Evolutionary conservation across 2,888 invertebrate species (phyloP).

Genomic region (Ophion costatus): DNA sequence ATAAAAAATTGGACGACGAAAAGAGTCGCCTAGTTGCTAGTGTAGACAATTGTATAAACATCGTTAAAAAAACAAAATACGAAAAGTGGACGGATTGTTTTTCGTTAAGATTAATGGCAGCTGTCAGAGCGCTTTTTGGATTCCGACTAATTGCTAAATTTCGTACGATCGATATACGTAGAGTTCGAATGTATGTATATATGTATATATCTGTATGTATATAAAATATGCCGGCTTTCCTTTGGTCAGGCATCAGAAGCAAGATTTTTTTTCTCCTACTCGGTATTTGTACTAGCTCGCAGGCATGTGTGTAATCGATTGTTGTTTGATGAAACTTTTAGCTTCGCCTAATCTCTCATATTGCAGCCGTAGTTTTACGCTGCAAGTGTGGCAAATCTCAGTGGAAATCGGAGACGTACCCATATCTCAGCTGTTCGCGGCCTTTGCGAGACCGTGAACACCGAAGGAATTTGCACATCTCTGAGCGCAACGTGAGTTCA

Average conservation of each 20-base stretch:
- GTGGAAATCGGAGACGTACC: neutral
- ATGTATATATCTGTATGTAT: neutral
- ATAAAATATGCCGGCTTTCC: conserved; percentile 22
- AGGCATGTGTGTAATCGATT: neutral
- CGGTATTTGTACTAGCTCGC: conserved; percentile 49
- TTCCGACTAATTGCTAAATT: conserved; percentile 37
- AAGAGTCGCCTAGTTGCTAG: conserved; percentile 50
- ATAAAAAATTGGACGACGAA: conserved; percentile 34
- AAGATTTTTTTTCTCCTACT: conserved; percentile 27
- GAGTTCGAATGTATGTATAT: conserved; percentile 15
- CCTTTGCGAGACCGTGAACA: neutral
- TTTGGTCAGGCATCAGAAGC: conserved; percentile 48
- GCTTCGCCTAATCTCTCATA: too few species aligned
- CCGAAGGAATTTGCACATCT: neutral
- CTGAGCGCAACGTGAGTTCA: neutral
- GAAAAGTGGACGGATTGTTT: conserved; percentile 63
- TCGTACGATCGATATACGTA: conserved; percentile 8
- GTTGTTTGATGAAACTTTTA: neutral
- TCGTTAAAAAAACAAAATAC: conserved; percentile 52
- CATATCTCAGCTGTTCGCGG: neutral
- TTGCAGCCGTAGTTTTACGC: too few species aligned
- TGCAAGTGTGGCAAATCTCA: neutral
- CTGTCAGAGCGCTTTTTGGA: conserved; percentile 16
- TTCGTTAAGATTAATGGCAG: conserved; percentile 56
- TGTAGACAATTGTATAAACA: conserved; percentile 61